Conservation (phyloP, 2,888 invertebrate species). For the Meteorus colon region DNA sequence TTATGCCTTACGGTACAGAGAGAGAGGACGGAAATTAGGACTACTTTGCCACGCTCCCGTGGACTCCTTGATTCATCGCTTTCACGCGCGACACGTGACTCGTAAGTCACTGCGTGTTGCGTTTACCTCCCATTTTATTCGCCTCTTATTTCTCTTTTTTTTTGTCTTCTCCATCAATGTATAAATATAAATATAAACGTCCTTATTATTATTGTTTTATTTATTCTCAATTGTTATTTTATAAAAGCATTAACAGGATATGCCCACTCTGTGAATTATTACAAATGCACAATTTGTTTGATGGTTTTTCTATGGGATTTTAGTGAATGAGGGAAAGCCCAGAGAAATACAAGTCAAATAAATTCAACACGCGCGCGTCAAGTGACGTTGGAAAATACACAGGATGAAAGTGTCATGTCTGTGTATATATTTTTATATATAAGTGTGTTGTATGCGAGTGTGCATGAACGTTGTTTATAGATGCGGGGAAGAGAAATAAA, state of each 20-base stretch:
- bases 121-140: slow-evolving; percentile 29
- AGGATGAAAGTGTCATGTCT: slow-evolving; percentile 31
- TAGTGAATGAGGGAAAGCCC: slow-evolving; percentile 24
- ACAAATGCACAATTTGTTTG: not conserved
- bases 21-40: slow-evolving; percentile 70
- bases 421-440: not conserved
- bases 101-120: slow-evolving; percentile 30
- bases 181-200: slow-evolving; percentile 4
- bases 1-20: slow-evolving; percentile 71
- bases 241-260: not conserved
- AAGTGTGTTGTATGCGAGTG: not conserved
- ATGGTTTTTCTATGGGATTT: slow-evolving; percentile 14
- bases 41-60: slow-evolving; percentile 62
- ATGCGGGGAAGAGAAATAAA: not conserved
- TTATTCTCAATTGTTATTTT: not conserved
- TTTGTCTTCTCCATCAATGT: slow-evolving; percentile 24
- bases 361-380: slow-evolving; percentile 11
- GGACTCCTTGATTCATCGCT: slow-evolving; percentile 59
- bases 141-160: slow-evolving; percentile 23
- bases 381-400: slow-evolving; percentile 32
- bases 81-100: slow-evolving; percentile 50
- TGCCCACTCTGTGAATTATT: not conserved
- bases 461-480: not conserved
- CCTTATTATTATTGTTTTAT: not conserved
- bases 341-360: slow-evolving; percentile 21